Conservation (phyloP, 1,140 invertebrate genomes). For the Drosophila azteca region DNA sequence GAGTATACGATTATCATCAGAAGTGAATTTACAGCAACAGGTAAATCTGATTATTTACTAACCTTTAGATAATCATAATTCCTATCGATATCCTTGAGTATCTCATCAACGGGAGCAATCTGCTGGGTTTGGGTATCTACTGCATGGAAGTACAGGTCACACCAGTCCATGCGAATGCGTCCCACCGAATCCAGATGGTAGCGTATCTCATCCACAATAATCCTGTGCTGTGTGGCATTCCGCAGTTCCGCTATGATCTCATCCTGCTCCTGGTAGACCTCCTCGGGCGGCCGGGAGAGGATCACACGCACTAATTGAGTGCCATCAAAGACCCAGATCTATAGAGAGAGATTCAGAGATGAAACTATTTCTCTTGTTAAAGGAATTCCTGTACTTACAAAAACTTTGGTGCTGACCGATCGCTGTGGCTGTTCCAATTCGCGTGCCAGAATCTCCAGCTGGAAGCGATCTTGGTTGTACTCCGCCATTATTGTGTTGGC, state of each 20-base stretch:
- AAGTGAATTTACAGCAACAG: no score
- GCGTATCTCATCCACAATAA: constrained; percentile 91
- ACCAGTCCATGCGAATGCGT: constrained; percentile 90
- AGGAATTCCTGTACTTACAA: constrained; percentile 86
- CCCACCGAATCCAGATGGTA: constrained; percentile 89
- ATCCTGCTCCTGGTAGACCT: constrained; percentile 88
- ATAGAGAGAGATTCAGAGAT: background rate
- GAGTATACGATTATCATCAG: no score
- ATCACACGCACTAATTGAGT: constrained; percentile 92
- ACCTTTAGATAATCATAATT: constrained; percentile 93
- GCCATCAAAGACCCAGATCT: constrained; percentile 94
- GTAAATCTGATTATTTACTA: no score
- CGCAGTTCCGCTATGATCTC: constrained; percentile 89
- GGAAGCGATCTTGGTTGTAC: constrained; percentile 94
- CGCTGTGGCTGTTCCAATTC: constrained; percentile 92
- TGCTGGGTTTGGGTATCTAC: constrained; percentile 90
- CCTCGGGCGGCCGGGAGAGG: constrained; percentile 89
- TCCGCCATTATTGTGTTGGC: constrained; percentile 92
- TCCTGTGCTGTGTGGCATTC: constrained; percentile 90
- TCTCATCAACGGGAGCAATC: constrained; percentile 91
- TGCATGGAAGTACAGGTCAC: constrained; percentile 94
- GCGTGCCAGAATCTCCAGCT: constrained; percentile 92
- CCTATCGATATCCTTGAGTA: constrained; percentile 92
- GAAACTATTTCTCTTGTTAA: background rate
- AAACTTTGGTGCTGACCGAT: constrained; percentile 89